Evolutionary conservation across 1,140 invertebrate species (phyloP).

Genomic region (Trigoniulus corallinus): DNA sequence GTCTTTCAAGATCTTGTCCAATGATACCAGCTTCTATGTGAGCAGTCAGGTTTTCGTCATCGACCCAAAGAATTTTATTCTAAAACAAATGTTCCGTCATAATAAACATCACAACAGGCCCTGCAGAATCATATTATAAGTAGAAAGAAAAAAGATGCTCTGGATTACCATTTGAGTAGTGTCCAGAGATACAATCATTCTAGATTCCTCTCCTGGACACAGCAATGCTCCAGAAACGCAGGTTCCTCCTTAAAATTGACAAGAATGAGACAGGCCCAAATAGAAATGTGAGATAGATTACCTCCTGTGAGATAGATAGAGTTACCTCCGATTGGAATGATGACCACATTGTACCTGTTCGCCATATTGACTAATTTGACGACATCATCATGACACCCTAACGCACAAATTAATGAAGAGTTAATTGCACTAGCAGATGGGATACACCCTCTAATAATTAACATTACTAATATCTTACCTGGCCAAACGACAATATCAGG

Average conservation of each 20-base stretch:
- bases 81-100: constrained; percentile 13
- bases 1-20: constrained; percentile 78
- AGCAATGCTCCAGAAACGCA: constrained; percentile 80
- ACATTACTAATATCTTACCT: constrained; percentile 31
- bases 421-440: constrained; percentile 4
- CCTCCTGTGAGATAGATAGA: constrained; percentile 3
- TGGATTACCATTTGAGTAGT: constrained; percentile 72
- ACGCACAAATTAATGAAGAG: no score
- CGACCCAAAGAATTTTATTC: constrained; percentile 84
- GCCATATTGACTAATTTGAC: constrained; percentile 63
- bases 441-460: constrained; percentile 3
- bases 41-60: constrained; percentile 68
- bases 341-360: constrained; percentile 51
- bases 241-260: constrained; percentile 48
- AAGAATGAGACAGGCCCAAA: no score
- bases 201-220: constrained; percentile 59
- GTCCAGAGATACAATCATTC: constrained; percentile 79
- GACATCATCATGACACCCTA: constrained; percentile 59
- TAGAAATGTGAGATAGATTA: no score
- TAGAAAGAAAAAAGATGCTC: constrained; percentile 4
- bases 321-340: constrained; percentile 79
- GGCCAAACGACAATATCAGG: constrained; percentile 92
- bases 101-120: no score
- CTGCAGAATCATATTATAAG: no score
- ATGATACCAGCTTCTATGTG: constrained; percentile 80